A percentile compares a stretch with the other conserved stretches of the same genome.
Evolutionary conservation across 2,113 vertebrate genomes (phyloP).

Genomic region (Caloenas nicobarica): DNA sequence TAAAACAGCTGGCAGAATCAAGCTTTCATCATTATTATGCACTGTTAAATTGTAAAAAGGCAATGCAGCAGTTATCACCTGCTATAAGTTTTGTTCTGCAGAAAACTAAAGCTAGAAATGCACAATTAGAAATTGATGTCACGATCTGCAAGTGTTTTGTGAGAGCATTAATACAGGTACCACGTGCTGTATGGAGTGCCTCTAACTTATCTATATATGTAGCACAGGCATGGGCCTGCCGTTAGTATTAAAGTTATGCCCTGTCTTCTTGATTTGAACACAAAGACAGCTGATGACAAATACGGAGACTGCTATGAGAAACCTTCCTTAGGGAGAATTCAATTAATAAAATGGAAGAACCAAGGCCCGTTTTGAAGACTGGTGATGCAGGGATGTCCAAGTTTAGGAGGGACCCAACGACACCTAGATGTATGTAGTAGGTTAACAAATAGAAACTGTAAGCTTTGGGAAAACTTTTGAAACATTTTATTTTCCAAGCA

Average conservation of each 20-base stretch:
- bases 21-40: neutral
- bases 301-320: neutral
- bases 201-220: rapidly evolving
- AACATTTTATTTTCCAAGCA: neutral
- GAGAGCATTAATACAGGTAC: neutral
- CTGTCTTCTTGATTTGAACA: neutral
- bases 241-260: neutral
- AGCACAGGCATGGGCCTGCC: no score
- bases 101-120: neutral
- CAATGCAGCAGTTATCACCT: neutral
- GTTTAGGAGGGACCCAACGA: neutral
- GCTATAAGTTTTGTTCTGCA: neutral
- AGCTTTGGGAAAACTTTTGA: neutral
- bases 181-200: neutral
- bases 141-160: neutral
- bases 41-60: neutral
- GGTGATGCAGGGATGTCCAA: neutral
- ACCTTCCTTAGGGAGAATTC: neutral
- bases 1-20: neutral
- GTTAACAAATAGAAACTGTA: neutral
- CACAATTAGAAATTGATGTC: neutral
- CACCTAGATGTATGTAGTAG: neutral
- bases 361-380: neutral
- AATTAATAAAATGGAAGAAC: neutral
- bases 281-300: neutral